Evolutionary conservation across 2,113 vertebrate species (phyloP), one percentile per base, ranked within the genome.

Genomic region (Psephotus haematonotus): DNA sequence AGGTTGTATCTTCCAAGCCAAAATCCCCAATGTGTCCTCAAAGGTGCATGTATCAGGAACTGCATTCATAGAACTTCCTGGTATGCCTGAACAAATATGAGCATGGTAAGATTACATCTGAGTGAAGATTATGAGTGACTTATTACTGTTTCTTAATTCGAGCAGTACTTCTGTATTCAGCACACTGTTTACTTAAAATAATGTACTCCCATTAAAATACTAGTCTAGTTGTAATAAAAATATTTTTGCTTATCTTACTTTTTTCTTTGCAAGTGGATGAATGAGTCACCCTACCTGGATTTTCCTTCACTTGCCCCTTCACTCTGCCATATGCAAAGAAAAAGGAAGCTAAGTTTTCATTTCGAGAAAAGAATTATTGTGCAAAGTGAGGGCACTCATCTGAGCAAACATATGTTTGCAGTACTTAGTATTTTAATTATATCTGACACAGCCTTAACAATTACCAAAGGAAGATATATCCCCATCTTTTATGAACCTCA

Each of bases 261-360:
- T 68, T 94, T 84, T 93, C 75, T 96, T 96, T 96, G 82, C 88
- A 95, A 93, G 85, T 83, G 92, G 87, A 92, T 0, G 31, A 94
- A 88, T 94, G 85, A 95, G 60, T 93, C 71, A 83, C 93, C 82
- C 95, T 96, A 96, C 79, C 90, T 94, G 71, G 76, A 83, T 95
- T 96, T 93, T 92, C 88, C 64, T 92, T 95, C 90, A 92, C 85
- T 93, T 95, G 70, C 37, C 85, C 93, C 71, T 88, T 96, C 79
- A 90, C 33, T 96, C 93, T 95, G 90, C 68, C 85, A 92, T 67
- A 78, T 68, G 82, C 90, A 96, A 94, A 95, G 82, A 94, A 94
- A 95, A 96, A 93, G 87, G 75, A 95, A 95, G 76, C 94, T 90
- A 93, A 81, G 64, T 71, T 96, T 94, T 83, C 53, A 74, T 74